phyloP scores from a whole-genome alignment of 92 coral and sea anemone genomes.

The Plumapathes pennacea region DNA sequence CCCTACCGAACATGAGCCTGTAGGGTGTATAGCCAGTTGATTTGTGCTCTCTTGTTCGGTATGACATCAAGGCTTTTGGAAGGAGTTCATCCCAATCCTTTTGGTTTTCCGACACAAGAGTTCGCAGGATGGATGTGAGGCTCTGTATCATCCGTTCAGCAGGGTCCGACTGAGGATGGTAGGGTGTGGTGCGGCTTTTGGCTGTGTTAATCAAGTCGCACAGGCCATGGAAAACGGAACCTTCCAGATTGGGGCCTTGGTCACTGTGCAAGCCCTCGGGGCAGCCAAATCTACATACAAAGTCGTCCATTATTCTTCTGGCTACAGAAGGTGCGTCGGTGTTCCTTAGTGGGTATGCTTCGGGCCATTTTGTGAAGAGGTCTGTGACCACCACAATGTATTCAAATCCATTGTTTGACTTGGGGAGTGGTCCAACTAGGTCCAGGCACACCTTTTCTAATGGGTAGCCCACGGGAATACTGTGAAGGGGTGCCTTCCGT shows the following conservation, averaged over 20 bases:
- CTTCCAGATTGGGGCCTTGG: conserved; percentile 44
- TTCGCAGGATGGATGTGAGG: conserved; percentile 10
- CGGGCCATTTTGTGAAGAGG: conserved; percentile 28
- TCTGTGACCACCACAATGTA: conserved; percentile 34
- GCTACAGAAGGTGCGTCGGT: conserved; percentile 38
- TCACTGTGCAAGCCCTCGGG: conserved; percentile 42
- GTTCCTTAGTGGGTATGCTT: conserved; percentile 27
- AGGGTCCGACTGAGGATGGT: conserved; percentile 20
- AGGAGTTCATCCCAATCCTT: conserved; percentile 36
- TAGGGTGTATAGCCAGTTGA: conserved; percentile 32
- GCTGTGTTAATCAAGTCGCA: conserved; percentile 28
- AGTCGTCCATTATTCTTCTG: conserved; percentile 19
- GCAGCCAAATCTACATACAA: conserved; percentile 33
- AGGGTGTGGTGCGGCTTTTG: conserved; percentile 25
- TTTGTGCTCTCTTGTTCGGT: conserved; percentile 24
- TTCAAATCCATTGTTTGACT: conserved; percentile 19
- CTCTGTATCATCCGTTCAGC: conserved; percentile 13
- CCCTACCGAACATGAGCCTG: conserved; percentile 31
- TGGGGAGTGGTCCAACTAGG: conserved; percentile 44
- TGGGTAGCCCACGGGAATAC: conserved; percentile 24
- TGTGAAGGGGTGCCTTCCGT: conserved; percentile 26
- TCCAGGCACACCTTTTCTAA: conserved; percentile 39
- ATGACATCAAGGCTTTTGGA: conserved; percentile 33
- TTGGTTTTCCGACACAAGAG: conserved; percentile 14
- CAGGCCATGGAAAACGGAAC: conserved; percentile 29